Evolutionary conservation across 2,888 invertebrate species (phyloP).

Genomic region (Rhamphomyia laevipes): DNA sequence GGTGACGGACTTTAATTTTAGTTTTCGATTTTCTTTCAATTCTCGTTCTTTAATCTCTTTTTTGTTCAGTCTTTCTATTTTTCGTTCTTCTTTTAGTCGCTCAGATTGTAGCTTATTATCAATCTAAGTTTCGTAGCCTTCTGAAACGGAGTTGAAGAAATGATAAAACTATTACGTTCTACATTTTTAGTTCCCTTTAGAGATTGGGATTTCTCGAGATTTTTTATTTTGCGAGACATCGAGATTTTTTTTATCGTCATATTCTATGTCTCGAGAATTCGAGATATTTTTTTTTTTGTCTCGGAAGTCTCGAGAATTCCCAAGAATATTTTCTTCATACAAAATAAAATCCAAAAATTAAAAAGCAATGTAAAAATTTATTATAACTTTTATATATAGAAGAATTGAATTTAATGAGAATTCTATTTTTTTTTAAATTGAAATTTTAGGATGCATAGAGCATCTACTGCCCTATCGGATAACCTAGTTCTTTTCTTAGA

Average conservation of each 20-base stretch:
- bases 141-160: too few relatives aligned
- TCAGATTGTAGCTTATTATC: too few relatives aligned
- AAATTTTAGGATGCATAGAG: not conserved
- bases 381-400: too few relatives aligned
- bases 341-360: not conserved
- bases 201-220: too few relatives aligned
- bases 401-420: not conserved
- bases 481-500: not conserved
- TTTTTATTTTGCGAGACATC: not conserved
- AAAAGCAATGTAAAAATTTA: not conserved
- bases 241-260: not conserved
- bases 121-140: too few relatives aligned
- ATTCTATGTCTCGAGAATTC: not conserved
- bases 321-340: not conserved
- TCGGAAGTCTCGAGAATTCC: not conserved
- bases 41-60: too few relatives aligned
- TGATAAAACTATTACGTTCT: too few relatives aligned
- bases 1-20: too few relatives aligned
- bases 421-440: not conserved
- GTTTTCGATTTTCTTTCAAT: too few relatives aligned
- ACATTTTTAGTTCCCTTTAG: too few relatives aligned
- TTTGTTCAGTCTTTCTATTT: too few relatives aligned
- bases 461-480: not conserved
- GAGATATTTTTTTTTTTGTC: not conserved
- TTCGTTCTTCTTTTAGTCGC: too few relatives aligned